Base-by-base conservation (phyloP, 2,888 invertebrate species). In the Sclerodermus sp. region DNA sequence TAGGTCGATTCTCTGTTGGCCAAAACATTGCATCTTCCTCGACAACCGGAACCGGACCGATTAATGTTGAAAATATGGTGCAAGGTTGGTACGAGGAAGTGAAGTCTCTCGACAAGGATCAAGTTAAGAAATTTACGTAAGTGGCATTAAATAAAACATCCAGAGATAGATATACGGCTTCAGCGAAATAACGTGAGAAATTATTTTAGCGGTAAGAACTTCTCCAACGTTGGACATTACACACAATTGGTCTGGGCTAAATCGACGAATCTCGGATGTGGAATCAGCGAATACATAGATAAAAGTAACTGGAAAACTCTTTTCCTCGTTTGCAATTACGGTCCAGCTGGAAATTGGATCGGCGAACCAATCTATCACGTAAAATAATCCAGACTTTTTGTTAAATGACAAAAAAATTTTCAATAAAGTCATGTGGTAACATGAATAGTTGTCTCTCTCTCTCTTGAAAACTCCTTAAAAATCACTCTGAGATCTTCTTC, bases 211-310 rank as follows among this genome's bases (percentile, higher is more conserved):
- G 23, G 23, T 23, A 8, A 23, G 23, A 23, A 23, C 8, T 23
- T 5, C 23, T 23, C 8, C 3, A 23, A 23, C 23, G 8, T 23
- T 23, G 77, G 78, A 1, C 79, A 79, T 56, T 80, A 79, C 60
- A 80, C 77, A 1, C 80, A 82, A 73, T 63, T 83, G 45, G 71
- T 81, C 1, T 83, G 82, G 82, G 81, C 79, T 1, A 68, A 76
- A 16, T 77, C 82, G 1, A 67, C 67, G 31, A 58, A 60, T 23
- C 60, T 83, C 17, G 83, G 83, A 4, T 83, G 83, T 55, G 83
- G 82, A 16, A 73, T 67, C 51, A 68, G 78, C 1, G 68, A 68
- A 44, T 82, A 76, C 67, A 37, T 45, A 1, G 16, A 69, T 66
- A 0, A 4, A 23, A 47, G 64, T 62, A 29, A 31, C 4, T 51